phyloP scores from a whole-genome alignment of 2,797 vertebrate genomes.

The Myotis vivesi region DNA sequence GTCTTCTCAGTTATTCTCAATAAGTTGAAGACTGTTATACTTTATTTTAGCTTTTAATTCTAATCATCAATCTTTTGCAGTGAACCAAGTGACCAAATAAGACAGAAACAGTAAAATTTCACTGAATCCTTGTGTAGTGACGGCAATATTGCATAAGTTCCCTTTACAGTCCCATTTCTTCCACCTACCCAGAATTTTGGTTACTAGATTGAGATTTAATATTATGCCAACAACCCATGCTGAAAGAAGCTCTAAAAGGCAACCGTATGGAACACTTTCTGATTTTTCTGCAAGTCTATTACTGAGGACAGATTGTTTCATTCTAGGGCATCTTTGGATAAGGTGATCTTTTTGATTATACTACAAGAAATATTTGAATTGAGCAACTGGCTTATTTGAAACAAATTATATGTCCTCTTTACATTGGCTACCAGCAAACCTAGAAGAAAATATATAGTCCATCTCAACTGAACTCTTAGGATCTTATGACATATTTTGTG shows the following conservation, averaged over 20 bases:
- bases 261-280: neutral
- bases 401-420: neutral
- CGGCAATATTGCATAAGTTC: neutral
- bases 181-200: neutral
- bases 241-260: neutral
- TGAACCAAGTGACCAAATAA: slow-evolving; percentile 25
- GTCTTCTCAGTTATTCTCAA: slow-evolving; percentile 15
- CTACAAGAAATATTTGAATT: slow-evolving; percentile 2
- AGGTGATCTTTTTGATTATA: slow-evolving; percentile 18
- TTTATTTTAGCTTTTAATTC: slow-evolving; percentile 50
- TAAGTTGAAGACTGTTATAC: neutral
- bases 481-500: neutral
- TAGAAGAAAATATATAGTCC: neutral
- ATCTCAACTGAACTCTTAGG: neutral
- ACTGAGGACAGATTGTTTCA: neutral
- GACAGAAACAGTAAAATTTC: neutral
- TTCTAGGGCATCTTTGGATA: neutral
- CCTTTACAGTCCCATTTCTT: neutral
- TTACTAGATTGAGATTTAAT: slow-evolving; percentile 5
- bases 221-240: neutral
- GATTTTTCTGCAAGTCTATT: slow-evolving; percentile 20
- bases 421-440: neutral
- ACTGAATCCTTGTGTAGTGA: neutral
- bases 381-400: slow-evolving; percentile 21
- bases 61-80: neutral